Evolutionary conservation across 2,888 invertebrate species (phyloP).

Genomic region (Drosophila longiperda): DNA sequence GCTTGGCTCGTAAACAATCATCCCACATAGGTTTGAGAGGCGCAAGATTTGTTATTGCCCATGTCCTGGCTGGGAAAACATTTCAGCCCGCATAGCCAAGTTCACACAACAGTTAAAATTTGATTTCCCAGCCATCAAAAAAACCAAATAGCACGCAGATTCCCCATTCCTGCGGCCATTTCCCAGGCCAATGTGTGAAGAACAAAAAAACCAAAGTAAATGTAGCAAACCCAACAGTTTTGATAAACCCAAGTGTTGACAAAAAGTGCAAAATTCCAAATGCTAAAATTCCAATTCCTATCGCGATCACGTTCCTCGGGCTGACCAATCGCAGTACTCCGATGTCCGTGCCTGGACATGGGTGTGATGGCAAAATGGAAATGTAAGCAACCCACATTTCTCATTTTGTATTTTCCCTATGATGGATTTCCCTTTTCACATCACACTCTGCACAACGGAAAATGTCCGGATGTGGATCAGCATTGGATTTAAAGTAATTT

Average conservation of each 20-base stretch:
- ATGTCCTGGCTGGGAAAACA: constrained; percentile 46
- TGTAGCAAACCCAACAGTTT: constrained; percentile 73
- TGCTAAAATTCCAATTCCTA: constrained; percentile 63
- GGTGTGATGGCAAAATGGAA: constrained; percentile 57
- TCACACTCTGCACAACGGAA: constrained; percentile 9
- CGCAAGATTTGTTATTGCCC: constrained; percentile 41
- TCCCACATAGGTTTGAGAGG: constrained; percentile 37
- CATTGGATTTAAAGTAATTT: constrained; percentile 75
- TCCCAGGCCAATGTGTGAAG: constrained; percentile 57
- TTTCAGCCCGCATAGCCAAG: constrained; percentile 63
- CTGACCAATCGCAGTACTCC: constrained; percentile 47
- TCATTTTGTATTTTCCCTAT: constrained; percentile 71
- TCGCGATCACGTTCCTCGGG: constrained; percentile 22
- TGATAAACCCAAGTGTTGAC: constrained; percentile 74
- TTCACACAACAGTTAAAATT: constrained; percentile 23
- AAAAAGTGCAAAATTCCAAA: constrained; percentile 69
- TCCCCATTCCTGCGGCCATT: constrained; percentile 39
- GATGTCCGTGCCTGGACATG: constrained; percentile 29
- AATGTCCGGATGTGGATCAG: constrained; percentile 70
- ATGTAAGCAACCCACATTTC: constrained; percentile 55
- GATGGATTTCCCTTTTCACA: constrained; percentile 62
- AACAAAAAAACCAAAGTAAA: constrained; percentile 48
- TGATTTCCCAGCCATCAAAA: constrained; percentile 65
- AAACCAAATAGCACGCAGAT: constrained; percentile 56
- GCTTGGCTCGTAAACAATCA: constrained; percentile 32